Evolutionary conservation across 2,888 invertebrate genomes (phyloP).

Genomic region (Chaitophorus viminalis): DNA sequence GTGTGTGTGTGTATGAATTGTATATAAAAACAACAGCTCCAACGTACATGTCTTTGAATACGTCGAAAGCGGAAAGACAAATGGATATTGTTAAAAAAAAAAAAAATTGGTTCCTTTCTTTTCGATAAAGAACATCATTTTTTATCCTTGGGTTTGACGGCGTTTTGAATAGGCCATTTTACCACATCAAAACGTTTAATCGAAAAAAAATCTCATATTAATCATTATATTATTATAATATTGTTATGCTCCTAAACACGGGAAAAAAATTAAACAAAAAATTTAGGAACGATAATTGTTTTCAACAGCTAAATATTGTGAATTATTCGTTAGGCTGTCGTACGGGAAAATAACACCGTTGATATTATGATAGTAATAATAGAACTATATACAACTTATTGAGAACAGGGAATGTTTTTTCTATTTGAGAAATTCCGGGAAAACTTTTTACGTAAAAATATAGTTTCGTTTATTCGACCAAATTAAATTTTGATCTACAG

Average conservation of each 20-base stretch:
- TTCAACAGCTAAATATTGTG: neutral
- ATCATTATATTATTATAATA: too few species aligned
- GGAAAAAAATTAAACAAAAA: neutral
- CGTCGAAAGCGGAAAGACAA: constrained; percentile 31
- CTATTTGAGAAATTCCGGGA: too few species aligned
- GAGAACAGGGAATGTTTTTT: neutral
- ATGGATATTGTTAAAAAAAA: constrained; percentile 15
- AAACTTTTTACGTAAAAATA: too few species aligned
- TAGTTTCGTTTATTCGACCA: too few species aligned
- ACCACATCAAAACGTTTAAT: constrained; percentile 2
- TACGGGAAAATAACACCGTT: neutral
- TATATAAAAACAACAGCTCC: neutral
- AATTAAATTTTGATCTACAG: too few species aligned
- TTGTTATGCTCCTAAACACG: neutral
- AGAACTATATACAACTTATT: neutral
- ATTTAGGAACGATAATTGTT: neutral
- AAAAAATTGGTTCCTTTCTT: constrained; percentile 1
- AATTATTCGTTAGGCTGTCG: neutral
- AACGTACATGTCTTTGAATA: neutral
- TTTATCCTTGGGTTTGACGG: constrained; percentile 30
- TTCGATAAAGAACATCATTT: constrained; percentile 11
- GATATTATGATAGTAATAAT: neutral
- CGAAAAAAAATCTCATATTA: neutral
- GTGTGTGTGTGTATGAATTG: neutral
- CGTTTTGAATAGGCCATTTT: constrained; percentile 49